phyloP scores from a whole-genome alignment of 2,113 vertebrate species.

The Strigops habroptila region DNA sequence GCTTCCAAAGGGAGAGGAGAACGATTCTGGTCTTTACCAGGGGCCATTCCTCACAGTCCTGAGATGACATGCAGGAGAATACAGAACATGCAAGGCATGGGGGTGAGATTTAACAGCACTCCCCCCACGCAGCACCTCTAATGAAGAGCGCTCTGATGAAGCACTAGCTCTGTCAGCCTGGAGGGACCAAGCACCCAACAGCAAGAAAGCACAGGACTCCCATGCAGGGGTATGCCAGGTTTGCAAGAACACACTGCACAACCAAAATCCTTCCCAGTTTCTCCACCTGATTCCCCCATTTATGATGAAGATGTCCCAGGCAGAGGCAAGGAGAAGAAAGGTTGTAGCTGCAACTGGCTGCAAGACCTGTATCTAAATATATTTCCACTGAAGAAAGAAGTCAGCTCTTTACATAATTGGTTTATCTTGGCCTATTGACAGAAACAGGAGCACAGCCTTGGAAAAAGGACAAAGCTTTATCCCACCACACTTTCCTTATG shows the following conservation, averaged over 20 bases:
- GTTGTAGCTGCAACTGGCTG: not conserved
- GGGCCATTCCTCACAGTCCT: not conserved
- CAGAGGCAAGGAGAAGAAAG: not conserved
- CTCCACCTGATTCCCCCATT: not conserved
- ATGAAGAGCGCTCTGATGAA: not conserved
- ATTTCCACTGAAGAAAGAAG: not conserved
- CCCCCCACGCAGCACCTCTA: not conserved
- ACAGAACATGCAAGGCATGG: rapidly evolving
- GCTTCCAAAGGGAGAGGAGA: not conserved
- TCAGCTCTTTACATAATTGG: not conserved
- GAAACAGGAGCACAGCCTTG: not conserved
- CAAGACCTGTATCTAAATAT: not conserved
- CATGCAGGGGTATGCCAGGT: not conserved
- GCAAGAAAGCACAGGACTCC: not conserved
- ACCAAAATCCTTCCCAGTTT: not conserved
- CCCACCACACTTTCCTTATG: not conserved
- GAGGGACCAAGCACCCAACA: not conserved
- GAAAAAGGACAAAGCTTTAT: not conserved
- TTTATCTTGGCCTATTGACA: constrained; percentile 15
- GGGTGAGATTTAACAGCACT: not conserved
- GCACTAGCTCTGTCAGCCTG: not conserved
- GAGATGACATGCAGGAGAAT: not conserved
- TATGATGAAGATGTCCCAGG: not conserved
- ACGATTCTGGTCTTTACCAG: not conserved
- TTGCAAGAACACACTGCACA: not conserved